Evolutionary conservation across 2,888 invertebrate species (phyloP).

Genomic region (Synergus japonicus): DNA sequence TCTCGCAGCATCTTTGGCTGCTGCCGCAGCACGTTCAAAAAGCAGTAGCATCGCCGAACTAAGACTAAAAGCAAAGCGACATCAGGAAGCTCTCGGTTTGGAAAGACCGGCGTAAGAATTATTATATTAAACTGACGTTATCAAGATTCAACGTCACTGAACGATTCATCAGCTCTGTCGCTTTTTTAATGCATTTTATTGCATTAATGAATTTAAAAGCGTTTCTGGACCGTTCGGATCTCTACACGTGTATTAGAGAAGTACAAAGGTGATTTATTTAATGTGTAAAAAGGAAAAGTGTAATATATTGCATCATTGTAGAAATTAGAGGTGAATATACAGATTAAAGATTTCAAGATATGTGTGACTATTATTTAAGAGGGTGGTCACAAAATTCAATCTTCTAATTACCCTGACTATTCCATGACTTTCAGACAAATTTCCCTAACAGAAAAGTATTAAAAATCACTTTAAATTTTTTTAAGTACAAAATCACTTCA

Average conservation of each 20-base stretch:
- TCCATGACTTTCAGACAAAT: too few species aligned
- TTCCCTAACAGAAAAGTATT: too few species aligned
- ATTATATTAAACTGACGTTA: slow-evolving; percentile 13
- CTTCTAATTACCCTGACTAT: too few species aligned
- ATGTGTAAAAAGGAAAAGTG: slow-evolving; percentile 35
- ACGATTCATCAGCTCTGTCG: background rate
- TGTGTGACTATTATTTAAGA: background rate
- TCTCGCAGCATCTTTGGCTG: slow-evolving; percentile 80
- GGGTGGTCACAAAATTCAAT: too few species aligned
- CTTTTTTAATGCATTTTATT: background rate
- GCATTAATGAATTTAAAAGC: too few species aligned
- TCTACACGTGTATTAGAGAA: slow-evolving; percentile 12
- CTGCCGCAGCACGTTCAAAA: slow-evolving; percentile 90
- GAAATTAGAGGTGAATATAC: slow-evolving; percentile 24
- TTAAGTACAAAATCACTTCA: too few species aligned
- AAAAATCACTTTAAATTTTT: background rate
- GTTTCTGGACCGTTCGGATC: background rate
- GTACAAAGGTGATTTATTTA: slow-evolving; percentile 35
- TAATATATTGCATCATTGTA: slow-evolving; percentile 29
- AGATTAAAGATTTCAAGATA: slow-evolving; percentile 11
- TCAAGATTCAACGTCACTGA: background rate
- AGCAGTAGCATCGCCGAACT: slow-evolving; percentile 97
- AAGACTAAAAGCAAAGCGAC: slow-evolving; percentile 94
- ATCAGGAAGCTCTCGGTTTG: slow-evolving; percentile 91
- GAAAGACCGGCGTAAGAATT: slow-evolving; percentile 75